These are phyloP conservation scores for Drosophila phalerata DNA, from an alignment of 2,888 invertebrate species.

Conservation along the genomic window DNA sequence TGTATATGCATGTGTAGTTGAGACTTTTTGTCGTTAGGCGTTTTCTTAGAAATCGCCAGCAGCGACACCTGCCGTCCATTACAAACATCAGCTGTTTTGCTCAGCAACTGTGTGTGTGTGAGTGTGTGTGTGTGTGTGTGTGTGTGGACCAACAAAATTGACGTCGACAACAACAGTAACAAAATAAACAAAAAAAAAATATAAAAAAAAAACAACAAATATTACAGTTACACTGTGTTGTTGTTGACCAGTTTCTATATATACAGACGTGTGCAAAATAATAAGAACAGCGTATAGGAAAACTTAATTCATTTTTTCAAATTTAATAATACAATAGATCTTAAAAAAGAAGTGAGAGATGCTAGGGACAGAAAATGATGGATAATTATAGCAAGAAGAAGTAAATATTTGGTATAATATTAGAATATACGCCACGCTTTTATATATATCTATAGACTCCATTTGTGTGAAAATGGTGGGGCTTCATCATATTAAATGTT, in stretches of 20 bases:
- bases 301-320: too few species aligned
- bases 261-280: too few species aligned
- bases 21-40: slow-evolving; percentile 18
- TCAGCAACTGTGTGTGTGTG: neutral
- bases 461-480: too few species aligned
- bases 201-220: neutral
- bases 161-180: slow-evolving; percentile 7
- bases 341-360: too few species aligned
- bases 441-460: too few species aligned
- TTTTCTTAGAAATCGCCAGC: slow-evolving; percentile 31
- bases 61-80: slow-evolving; percentile 39
- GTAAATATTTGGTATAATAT: too few species aligned
- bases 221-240: slow-evolving; percentile 24
- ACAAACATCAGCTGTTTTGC: slow-evolving; percentile 39
- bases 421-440: too few species aligned
- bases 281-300: too few species aligned
- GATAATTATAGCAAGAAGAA: too few species aligned
- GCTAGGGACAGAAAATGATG: too few species aligned
- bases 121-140: neutral
- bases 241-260: slow-evolving; percentile 24
- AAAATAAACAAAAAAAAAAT: neutral
- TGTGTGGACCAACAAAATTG: slow-evolving; percentile 6
- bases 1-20: neutral
- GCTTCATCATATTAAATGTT: too few species aligned
- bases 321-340: too few species aligned